These are phyloP conservation scores for Cyanistes caeruleus DNA, from an alignment of 2,113 vertebrate species.

Conservation along the genomic window DNA sequence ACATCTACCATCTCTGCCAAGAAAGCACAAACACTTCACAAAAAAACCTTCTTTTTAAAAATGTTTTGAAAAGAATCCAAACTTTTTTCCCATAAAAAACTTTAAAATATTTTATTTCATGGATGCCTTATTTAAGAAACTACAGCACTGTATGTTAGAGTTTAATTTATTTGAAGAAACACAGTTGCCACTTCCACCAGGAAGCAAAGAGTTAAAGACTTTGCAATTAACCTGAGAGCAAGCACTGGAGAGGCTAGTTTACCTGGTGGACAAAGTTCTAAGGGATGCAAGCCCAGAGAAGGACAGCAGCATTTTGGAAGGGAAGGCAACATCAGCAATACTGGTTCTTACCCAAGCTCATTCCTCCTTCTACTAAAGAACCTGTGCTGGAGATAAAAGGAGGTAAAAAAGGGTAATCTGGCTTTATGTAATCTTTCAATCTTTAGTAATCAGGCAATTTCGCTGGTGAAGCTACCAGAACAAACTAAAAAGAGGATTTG, in stretches of 20 bases:
- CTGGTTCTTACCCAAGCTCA: neutral
- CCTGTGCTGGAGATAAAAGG: neutral
- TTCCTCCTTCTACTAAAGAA: neutral
- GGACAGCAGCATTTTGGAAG: neutral
- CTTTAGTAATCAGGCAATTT: neutral
- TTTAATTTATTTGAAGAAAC: neutral
- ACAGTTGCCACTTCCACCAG: neutral
- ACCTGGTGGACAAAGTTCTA: conserved; percentile 24
- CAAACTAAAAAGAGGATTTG: neutral
- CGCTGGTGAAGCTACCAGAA: neutral
- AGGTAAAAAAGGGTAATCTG: conserved; percentile 15
- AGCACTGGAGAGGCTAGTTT: neutral
- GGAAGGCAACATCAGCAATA: neutral
- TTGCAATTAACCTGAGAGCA: neutral
- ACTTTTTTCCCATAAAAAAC: neutral
- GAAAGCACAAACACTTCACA: neutral
- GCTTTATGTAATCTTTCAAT: neutral
- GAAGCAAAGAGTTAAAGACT: conserved; percentile 30
- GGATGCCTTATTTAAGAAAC: neutral
- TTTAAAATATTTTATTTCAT: neutral
- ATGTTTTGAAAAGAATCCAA: neutral
- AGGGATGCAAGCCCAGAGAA: neutral
- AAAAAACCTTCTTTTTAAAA: neutral
- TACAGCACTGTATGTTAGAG: neutral
- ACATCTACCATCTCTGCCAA: neutral